Base-by-base conservation (phyloP, 2,888 invertebrate species). In the Loripinus fragilis region DNA sequence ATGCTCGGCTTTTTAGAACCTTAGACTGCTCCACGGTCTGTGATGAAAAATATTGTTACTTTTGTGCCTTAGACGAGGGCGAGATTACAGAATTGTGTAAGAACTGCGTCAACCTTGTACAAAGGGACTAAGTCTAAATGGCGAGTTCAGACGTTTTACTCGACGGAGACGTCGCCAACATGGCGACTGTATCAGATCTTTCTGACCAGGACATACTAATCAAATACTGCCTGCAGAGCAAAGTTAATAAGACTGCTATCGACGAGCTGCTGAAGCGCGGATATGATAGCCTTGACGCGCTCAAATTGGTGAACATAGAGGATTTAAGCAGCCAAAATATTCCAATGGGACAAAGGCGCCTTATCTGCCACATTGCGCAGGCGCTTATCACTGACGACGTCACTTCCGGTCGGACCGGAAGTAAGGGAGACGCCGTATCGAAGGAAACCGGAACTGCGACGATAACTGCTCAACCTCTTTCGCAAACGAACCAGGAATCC, bases 271-370 rank as follows among this genome's bases (percentile, higher is more conserved):
- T 72, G 12, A 30, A 64, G 20, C 45, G 55, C 2, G 72, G 72
- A 2, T 72, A 48, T 30, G 35, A 42, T 23, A 42, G 42, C 42
- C 45, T 72, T 12, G 72, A 72, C n/a, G 72, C 72, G 3, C 42
- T 72, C 30, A 65, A 60, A 38, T 30, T 64, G 10, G 42, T 71
- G 25, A 42, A 50, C 2, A 23, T 41, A 3, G 72, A 72, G 20
- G 72, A 72, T 45, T n/a, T 72, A n/a, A 33, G n/a, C 23, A 30
- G 38, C 2, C 28, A 55, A 23, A 41, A 65, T 0, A 72, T 72
- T 25, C 72, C 72, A 25, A 50, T 20, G 41, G 67, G 67, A 23
- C 67, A 74, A 20, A 12, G 35, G 20, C 45, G 66, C 20, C 67
- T 66, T 2, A 12, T 67, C 12, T 15, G n/a, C 3, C 55, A 74